Conservation (phyloP, 1,140 invertebrate genomes). For the Oppia nitens region DNA sequence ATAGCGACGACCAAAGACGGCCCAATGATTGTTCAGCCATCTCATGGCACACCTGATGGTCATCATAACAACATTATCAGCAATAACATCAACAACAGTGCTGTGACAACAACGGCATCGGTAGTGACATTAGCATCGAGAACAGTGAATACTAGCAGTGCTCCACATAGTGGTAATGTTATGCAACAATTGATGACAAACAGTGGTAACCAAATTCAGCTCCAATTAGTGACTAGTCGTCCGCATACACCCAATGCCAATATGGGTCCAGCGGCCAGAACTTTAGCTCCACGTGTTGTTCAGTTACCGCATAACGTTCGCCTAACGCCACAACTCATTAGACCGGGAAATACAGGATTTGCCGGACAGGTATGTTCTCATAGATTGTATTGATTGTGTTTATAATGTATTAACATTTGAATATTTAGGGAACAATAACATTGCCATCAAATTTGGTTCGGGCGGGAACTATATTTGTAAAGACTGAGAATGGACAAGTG, state of each 20-base stretch:
- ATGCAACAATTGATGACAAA: conserved; percentile 15
- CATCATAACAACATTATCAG: not conserved
- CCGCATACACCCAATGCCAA: not conserved
- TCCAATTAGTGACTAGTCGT: not conserved
- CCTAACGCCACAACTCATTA: conserved; percentile 13
- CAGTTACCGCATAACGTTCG: conserved; percentile 15
- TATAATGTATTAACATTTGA: not conserved
- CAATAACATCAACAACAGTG: not conserved
- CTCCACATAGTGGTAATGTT: conserved; percentile 4
- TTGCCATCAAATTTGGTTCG: conserved; percentile 28
- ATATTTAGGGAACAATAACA: not conserved
- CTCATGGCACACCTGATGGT: not conserved
- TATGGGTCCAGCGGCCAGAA: conserved; percentile 4
- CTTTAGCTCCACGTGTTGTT: conserved; percentile 16
- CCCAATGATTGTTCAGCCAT: not conserved
- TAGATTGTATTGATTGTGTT: not conserved
- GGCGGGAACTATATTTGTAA: conserved; percentile 59
- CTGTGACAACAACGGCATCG: not conserved
- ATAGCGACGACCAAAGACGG: not conserved
- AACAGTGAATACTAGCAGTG: not conserved
- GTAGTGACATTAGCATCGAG: not conserved
- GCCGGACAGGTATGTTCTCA: not conserved
- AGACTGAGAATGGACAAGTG: conserved; percentile 87
- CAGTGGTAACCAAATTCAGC: conserved; percentile 8
- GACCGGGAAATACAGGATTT: conserved; percentile 11